phyloP scores from a whole-genome alignment of 2,888 invertebrate genomes.

The Cyclophora punctaria region DNA sequence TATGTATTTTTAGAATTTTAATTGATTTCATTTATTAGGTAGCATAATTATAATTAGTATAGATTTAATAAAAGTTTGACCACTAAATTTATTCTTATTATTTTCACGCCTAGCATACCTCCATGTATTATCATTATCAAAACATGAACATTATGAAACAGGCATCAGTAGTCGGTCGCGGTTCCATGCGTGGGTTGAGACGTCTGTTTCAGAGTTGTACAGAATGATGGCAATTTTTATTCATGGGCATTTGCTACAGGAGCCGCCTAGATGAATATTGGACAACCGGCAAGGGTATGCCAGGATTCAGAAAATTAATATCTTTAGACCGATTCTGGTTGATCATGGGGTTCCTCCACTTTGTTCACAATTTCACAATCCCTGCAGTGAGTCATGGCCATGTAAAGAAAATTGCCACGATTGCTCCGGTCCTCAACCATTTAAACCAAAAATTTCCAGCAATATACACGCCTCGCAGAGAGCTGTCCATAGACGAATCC shows the following conservation, averaged over 20 bases:
- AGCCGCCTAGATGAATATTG: slow-evolving; percentile 11
- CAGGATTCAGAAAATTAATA: slow-evolving; percentile 9
- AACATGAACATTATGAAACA: too few species aligned
- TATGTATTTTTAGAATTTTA: too few species aligned
- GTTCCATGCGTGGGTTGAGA: too few species aligned
- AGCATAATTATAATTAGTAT: too few species aligned
- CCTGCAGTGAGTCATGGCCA: not conserved
- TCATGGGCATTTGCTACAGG: slow-evolving; percentile 1
- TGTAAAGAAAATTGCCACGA: slow-evolving; percentile 9
- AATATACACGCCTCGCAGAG: slow-evolving; percentile 5
- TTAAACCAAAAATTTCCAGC: slow-evolving; percentile 6
- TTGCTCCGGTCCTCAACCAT: slow-evolving; percentile 8
- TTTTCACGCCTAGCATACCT: too few species aligned
- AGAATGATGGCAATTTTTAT: slow-evolving; percentile 3
- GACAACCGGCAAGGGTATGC: slow-evolving; percentile 11
- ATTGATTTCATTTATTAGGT: too few species aligned
- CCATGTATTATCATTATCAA: too few species aligned
- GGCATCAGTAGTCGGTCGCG: too few species aligned
- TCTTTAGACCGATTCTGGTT: slow-evolving; percentile 3
- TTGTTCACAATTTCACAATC: slow-evolving; percentile 8
- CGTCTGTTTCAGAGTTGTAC: not conserved
- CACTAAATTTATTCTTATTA: too few species aligned
- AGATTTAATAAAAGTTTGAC: too few species aligned
- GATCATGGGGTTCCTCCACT: slow-evolving; percentile 13
- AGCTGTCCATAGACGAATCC: slow-evolving; percentile 2